These are phyloP conservation scores for Stercorarius parasiticus DNA, from an alignment of 2,113 vertebrate genomes.

Conservation along the genomic window DNA sequence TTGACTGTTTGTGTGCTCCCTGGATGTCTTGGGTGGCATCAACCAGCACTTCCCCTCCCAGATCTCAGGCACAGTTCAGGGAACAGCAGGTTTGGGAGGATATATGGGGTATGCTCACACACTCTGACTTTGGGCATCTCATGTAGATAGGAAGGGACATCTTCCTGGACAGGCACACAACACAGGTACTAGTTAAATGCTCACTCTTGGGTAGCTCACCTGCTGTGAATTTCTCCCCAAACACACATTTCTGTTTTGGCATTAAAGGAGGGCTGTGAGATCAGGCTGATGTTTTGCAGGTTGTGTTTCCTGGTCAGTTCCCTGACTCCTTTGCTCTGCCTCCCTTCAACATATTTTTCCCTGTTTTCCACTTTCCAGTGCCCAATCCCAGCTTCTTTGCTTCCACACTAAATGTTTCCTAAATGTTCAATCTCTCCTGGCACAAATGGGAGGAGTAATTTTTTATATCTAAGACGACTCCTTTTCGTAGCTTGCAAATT, in stretches of 20 bases:
- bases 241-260: not conserved
- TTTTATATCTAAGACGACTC: not conserved
- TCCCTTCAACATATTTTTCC: not conserved
- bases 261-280: not conserved
- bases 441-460: not conserved
- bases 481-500: not conserved
- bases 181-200: not conserved
- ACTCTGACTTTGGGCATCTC: not conserved
- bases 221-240: not conserved
- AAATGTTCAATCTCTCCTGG: not conserved
- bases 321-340: not conserved
- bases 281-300: not conserved
- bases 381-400: not conserved
- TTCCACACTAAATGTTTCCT: not conserved
- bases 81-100: not conserved
- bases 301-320: not conserved
- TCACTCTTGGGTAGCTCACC: not conserved
- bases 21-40: not conserved
- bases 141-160: not conserved
- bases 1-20: not conserved
- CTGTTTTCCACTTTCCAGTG: not conserved
- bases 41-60: not conserved
- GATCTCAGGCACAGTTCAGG: not conserved
- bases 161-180: not conserved
- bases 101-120: not conserved